phyloP scores from a whole-genome alignment of 2,797 vertebrate species.

The Squalus acanthias region DNA sequence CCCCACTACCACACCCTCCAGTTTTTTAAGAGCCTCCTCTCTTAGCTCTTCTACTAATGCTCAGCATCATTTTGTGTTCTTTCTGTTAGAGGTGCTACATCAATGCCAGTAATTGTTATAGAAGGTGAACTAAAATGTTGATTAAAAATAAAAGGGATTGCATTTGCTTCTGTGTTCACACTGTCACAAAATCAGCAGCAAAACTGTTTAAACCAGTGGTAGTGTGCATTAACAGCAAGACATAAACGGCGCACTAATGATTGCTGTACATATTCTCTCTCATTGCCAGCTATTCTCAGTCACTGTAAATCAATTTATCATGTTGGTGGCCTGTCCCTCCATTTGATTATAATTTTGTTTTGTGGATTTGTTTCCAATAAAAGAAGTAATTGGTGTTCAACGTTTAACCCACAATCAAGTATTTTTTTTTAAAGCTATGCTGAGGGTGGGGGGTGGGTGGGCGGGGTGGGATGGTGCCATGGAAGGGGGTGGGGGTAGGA shows the following conservation, averaged over 20 bases:
- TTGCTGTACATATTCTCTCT: background rate
- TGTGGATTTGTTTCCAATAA: too few relatives aligned
- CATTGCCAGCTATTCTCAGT: background rate
- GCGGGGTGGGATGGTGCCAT: too few relatives aligned
- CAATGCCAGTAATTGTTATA: background rate
- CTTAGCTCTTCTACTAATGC: background rate
- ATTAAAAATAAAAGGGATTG: background rate
- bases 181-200: background rate
- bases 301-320: background rate
- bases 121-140: background rate
- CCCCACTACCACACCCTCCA: background rate
- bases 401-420: too few relatives aligned
- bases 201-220: background rate
- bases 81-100: background rate
- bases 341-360: too few relatives aligned
- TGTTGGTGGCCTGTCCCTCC: too few relatives aligned
- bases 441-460: too few relatives aligned
- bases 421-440: too few relatives aligned
- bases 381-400: too few relatives aligned
- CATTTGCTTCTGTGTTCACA: background rate
- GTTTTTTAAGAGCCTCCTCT: background rate
- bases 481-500: background rate
- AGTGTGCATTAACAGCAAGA: background rate
- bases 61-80: background rate
- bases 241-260: background rate